These are phyloP conservation scores for Zelleria hepariella DNA, from an alignment of 2,888 invertebrate genomes.

Conservation along the genomic window DNA sequence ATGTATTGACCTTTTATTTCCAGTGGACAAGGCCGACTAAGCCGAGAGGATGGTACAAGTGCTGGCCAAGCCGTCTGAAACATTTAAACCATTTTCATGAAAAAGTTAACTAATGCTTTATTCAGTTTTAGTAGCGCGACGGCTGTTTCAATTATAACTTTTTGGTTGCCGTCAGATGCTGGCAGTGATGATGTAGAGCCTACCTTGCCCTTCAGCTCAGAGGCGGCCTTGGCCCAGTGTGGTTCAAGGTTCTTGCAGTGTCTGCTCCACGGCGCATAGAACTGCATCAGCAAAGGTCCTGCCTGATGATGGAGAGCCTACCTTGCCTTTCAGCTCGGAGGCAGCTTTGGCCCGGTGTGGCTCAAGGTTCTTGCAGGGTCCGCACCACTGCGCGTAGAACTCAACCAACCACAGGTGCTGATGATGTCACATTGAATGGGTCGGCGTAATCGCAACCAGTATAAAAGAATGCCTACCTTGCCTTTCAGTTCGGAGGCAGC, in stretches of 20 bases:
- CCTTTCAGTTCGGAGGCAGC: constrained; percentile 96
- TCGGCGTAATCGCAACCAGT: too few relatives aligned
- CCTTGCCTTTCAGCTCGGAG: constrained; percentile 94
- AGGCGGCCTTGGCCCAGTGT: constrained; percentile 96
- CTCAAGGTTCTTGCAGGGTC: constrained; percentile 96
- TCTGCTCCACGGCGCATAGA: constrained; percentile 98
- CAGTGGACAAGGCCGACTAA: too few relatives aligned
- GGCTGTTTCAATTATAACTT: not conserved
- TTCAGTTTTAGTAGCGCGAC: too few relatives aligned
- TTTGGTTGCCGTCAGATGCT: not conserved
- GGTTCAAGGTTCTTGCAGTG: constrained; percentile 98
- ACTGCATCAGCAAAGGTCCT: constrained; percentile 98
- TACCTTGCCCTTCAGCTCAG: constrained; percentile 94
- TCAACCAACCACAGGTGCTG: constrained; percentile 93
- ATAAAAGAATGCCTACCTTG: constrained; percentile 77
- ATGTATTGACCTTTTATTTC: too few relatives aligned
- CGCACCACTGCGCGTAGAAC: constrained; percentile 98
- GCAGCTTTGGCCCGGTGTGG: constrained; percentile 98
- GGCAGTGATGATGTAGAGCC: too few relatives aligned
- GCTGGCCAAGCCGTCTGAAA: too few relatives aligned
- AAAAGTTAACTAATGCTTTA: too few relatives aligned
- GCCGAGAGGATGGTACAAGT: too few relatives aligned
- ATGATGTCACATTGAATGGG: not conserved
- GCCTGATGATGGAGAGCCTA: constrained; percentile 73
- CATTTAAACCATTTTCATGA: too few relatives aligned